Conservation (phyloP, 2,888 invertebrate species). For the Parnassius orleans region DNA sequence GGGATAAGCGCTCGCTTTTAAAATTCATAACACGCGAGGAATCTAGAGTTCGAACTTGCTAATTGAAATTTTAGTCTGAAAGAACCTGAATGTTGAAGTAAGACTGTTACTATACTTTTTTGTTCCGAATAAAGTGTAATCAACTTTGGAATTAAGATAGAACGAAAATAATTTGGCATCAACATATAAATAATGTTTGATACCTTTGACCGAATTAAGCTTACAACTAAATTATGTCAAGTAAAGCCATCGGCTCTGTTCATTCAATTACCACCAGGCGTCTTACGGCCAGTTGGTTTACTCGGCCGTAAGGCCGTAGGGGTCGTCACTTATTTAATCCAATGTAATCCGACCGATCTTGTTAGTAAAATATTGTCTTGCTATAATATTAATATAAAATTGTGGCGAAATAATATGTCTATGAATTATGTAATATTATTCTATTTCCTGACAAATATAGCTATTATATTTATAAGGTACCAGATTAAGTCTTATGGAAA, state of each 20-base stretch:
- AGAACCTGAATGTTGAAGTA: no score
- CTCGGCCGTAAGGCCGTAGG: conserved; percentile 13
- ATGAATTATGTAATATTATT: no score
- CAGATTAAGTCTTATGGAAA: no score
- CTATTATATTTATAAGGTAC: background rate
- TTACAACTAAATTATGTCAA: conserved; percentile 17
- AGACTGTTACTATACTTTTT: no score
- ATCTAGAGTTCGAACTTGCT: no score
- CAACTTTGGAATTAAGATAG: no score
- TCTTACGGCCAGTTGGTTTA: background rate
- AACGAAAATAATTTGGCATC: background rate
- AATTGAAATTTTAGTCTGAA: no score
- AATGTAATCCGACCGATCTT: conserved; percentile 17
- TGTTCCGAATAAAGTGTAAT: no score
- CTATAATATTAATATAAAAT: background rate
- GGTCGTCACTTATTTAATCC: conserved; percentile 16
- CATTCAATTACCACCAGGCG: conserved; percentile 7
- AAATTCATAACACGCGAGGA: no score
- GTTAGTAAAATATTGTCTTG: conserved; percentile 1
- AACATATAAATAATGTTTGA: background rate
- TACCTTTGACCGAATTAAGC: background rate
- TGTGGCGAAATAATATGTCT: no score
- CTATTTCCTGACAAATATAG: no score
- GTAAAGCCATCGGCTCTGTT: conserved; percentile 12
- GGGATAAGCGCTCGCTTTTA: no score